Percentiles rank a stretch among this genome's conserved stretches.
These are phyloP conservation scores for Eristalinus aeneus DNA, from an alignment of 2,888 invertebrate species.

Conservation along the genomic window DNA sequence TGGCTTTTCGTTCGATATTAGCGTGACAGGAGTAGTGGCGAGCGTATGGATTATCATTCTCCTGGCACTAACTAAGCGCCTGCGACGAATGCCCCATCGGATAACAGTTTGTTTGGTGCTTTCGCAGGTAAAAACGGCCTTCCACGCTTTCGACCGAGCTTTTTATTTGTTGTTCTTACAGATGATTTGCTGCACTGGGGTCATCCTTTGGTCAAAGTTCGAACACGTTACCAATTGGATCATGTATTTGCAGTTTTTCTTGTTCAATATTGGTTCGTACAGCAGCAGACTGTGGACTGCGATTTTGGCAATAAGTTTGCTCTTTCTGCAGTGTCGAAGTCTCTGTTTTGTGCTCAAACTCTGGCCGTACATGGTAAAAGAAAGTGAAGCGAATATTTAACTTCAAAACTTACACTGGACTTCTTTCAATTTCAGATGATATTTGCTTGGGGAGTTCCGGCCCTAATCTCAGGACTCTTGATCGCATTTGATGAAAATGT, in stretches of 20 bases:
- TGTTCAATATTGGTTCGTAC: conserved; percentile 89
- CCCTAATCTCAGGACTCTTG: conserved; percentile 85
- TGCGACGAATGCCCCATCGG: conserved; percentile 89
- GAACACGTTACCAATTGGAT: conserved; percentile 83
- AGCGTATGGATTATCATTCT: conserved; percentile 90
- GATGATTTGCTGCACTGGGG: conserved; percentile 87
- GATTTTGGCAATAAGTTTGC: conserved; percentile 89
- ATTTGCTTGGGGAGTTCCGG: conserved; percentile 85
- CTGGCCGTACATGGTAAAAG: conserved; percentile 85
- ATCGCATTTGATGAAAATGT: conserved; percentile 82
- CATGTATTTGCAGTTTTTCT: conserved; percentile 87
- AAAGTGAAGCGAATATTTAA: background rate
- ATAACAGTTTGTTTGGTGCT: conserved; percentile 89
- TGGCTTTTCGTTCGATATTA: conserved; percentile 91
- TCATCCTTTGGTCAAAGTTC: conserved; percentile 87
- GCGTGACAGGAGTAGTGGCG: conserved; percentile 89
- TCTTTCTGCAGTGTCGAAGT: conserved; percentile 91
- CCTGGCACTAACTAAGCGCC: conserved; percentile 88
- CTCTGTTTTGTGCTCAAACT: conserved; percentile 90
- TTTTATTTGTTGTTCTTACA: conserved; percentile 75
- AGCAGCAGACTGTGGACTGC: conserved; percentile 93
- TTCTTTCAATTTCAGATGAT: conserved; percentile 80
- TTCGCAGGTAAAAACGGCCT: conserved; percentile 85
- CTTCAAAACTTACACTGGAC: background rate
- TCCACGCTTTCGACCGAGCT: background rate